A percentile compares a stretch with the other conserved stretches of the same genome.
Evolutionary conservation across 2,888 invertebrate species (phyloP).

Genomic region (Oligia latruncula): DNA sequence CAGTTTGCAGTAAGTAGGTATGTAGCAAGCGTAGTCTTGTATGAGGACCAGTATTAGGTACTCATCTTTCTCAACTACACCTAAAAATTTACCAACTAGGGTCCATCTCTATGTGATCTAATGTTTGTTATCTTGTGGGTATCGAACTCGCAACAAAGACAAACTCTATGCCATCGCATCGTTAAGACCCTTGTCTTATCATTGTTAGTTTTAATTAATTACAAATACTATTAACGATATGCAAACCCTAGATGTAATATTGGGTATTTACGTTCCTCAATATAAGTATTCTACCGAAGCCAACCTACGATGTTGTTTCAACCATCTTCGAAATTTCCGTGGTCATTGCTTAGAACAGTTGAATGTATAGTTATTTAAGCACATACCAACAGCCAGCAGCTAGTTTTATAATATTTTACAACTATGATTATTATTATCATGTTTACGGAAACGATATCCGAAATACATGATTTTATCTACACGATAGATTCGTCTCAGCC

Average conservation of each 20-base stretch:
- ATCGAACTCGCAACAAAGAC: slow-evolving; percentile 1
- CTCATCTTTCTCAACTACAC: background rate
- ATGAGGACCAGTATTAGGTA: too few relatives aligned
- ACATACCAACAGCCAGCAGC: too few relatives aligned
- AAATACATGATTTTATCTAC: background rate
- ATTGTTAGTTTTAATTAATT: slow-evolving; percentile 24
- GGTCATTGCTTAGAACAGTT: background rate
- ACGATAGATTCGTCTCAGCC: background rate
- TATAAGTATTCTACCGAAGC: background rate
- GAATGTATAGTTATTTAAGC: background rate
- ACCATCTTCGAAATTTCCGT: background rate
- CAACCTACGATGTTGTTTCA: background rate
- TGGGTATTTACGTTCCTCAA: slow-evolving; percentile 5
- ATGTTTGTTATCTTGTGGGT: slow-evolving; percentile 2
- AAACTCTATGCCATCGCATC: background rate
- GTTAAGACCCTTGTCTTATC: slow-evolving; percentile 20
- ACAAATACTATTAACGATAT: background rate
- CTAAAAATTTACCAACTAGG: background rate
- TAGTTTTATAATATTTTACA: background rate
- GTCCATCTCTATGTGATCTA: background rate
- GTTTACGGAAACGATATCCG: slow-evolving; percentile 25
- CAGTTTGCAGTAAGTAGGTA: background rate
- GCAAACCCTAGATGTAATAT: background rate
- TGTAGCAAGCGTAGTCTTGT: background rate
- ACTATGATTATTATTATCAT: background rate